Evolutionary conservation across 1,140 invertebrate species (phyloP).

Genomic region (Littorina saxatilis): DNA sequence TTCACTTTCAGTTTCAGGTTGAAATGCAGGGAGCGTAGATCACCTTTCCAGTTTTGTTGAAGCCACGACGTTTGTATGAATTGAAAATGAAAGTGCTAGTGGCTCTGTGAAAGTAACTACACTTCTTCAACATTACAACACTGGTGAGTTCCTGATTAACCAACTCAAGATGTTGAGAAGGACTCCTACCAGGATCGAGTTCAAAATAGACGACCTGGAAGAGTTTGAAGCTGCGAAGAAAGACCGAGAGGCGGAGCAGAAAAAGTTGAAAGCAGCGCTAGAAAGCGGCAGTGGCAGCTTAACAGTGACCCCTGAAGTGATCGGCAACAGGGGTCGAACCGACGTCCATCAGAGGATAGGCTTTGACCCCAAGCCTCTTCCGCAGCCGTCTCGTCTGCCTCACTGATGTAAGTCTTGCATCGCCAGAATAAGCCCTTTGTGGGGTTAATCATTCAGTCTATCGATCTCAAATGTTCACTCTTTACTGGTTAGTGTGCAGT

Average conservation of each 20-base stretch:
- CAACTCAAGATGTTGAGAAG: conserved; percentile 84
- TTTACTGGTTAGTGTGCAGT: too few species aligned
- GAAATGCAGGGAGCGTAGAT: too few species aligned
- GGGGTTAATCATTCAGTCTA: too few species aligned
- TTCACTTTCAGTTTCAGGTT: too few species aligned
- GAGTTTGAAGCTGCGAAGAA: conserved; percentile 81
- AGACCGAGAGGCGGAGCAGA: conserved; percentile 57
- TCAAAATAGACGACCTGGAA: conserved; percentile 85
- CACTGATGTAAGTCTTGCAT: conserved; percentile 26
- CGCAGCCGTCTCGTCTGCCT: conserved; percentile 51
- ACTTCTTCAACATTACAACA: too few species aligned
- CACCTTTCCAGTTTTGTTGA: too few species aligned
- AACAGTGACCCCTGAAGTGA: conserved; percentile 33
- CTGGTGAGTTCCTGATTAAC: too few species aligned
- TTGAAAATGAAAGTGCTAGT: too few species aligned
- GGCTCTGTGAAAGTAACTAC: too few species aligned
- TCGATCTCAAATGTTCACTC: too few species aligned
- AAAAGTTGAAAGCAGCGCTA: conserved; percentile 49
- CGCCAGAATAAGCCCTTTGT: too few species aligned
- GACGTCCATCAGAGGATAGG: conserved; percentile 83
- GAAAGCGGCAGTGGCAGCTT: conserved; percentile 61
- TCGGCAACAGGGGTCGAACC: conserved; percentile 24
- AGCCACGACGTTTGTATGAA: too few species aligned
- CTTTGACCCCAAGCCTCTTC: conserved; percentile 74
- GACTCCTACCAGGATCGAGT: conserved; percentile 85